These are phyloP conservation scores for Agrotis exclamationis DNA, from an alignment of 2,888 invertebrate species.

Conservation along the genomic window DNA sequence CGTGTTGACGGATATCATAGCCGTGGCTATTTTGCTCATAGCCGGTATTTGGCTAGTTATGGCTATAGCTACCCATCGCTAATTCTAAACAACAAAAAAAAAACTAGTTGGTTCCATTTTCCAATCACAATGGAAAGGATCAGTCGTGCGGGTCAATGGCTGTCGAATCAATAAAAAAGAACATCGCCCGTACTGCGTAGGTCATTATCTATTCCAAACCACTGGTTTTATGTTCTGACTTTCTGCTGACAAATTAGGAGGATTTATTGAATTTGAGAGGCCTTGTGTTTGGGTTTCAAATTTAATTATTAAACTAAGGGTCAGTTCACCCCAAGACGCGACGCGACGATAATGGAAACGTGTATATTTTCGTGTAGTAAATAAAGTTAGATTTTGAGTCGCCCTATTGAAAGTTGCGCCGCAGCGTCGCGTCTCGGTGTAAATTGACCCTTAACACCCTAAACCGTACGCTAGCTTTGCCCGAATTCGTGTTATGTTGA, in stretches of 20 bases:
- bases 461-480: conserved; percentile 19
- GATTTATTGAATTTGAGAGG: conserved; percentile 16
- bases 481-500: conserved; percentile 54
- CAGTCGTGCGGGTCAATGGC: conserved; percentile 29
- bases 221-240: conserved; percentile 45
- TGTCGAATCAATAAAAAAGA: conserved; percentile 46
- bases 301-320: not conserved
- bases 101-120: conserved; percentile 35
- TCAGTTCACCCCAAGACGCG: too few relatives aligned
- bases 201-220: conserved; percentile 60
- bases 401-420: too few relatives aligned
- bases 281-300: not conserved
- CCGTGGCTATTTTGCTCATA: too few relatives aligned
- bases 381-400: too few relatives aligned
- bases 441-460: not conserved
- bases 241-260: conserved; percentile 45
- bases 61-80: too few relatives aligned
- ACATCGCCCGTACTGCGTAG: conserved; percentile 21
- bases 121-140: conserved; percentile 49
- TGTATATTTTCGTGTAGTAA: too few relatives aligned
- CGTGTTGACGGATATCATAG: too few relatives aligned
- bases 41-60: too few relatives aligned
- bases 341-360: too few relatives aligned
- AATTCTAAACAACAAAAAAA: not conserved
- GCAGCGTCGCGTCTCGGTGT: too few relatives aligned